A percentile compares a stretch with the other conserved stretches of the same genome.
These are phyloP conservation scores for Pelosia muscerda DNA, from an alignment of 2,888 invertebrate species.

Conservation along the genomic window DNA sequence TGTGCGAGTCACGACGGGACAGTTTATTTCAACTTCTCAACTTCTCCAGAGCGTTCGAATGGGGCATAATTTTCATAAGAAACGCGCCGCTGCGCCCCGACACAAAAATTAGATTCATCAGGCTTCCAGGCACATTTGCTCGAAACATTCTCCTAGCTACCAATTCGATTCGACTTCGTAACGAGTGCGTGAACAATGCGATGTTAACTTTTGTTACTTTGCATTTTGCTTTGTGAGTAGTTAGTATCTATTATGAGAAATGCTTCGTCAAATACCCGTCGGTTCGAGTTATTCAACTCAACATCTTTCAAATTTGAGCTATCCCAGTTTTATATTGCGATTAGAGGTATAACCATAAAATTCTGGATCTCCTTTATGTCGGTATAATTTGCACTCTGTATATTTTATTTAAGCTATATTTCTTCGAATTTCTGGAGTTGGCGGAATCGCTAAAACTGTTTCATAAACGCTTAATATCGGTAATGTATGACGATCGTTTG, in stretches of 20 bases:
- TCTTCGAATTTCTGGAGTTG: conserved; percentile 54
- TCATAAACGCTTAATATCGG: conserved; percentile 68
- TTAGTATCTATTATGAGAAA: conserved; percentile 40
- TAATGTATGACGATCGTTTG: conserved; percentile 65
- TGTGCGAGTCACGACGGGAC: conserved; percentile 82
- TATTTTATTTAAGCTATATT: conserved; percentile 67
- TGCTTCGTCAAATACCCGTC: conserved; percentile 38
- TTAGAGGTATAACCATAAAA: conserved; percentile 70
- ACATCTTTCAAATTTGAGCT: conserved; percentile 62
- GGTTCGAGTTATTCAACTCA: conserved; percentile 20
- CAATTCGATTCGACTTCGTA: conserved; percentile 77
- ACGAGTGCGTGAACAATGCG: conserved; percentile 75
- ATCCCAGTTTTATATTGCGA: conserved; percentile 64
- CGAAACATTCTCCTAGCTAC: conserved; percentile 69
- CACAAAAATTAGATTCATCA: conserved; percentile 85
- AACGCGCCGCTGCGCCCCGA: conserved; percentile 73
- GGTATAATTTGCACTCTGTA: conserved; percentile 71
- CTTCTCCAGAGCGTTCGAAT: conserved; percentile 79
- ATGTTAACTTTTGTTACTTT: conserved; percentile 72
- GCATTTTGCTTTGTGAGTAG: conserved; percentile 62
- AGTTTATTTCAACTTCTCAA: conserved; percentile 85
- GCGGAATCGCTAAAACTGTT: conserved; percentile 62
- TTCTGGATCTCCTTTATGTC: conserved; percentile 67
- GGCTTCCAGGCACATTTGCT: conserved; percentile 71
- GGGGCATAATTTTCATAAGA: conserved; percentile 85